Evolutionary conservation across 2,113 vertebrate genomes (phyloP).

Genomic region (Microcebus jonahi): DNA sequence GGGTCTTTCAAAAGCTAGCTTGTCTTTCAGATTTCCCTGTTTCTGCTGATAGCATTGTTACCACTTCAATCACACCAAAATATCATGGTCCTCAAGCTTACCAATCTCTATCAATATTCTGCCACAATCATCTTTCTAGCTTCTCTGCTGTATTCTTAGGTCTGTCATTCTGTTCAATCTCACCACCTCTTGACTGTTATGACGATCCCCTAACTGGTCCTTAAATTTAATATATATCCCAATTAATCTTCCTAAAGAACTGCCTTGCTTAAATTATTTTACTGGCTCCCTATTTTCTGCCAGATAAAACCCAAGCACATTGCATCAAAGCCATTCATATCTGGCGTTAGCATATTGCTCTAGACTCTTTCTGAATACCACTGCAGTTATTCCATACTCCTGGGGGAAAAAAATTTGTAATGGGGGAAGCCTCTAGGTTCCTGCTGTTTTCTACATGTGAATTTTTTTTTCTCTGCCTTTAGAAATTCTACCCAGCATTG

Average conservation of each 20-base stretch:
- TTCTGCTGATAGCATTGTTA: neutral
- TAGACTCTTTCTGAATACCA: neutral
- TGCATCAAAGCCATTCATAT: neutral
- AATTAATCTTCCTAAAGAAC: neutral
- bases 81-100: neutral
- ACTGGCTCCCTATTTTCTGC: neutral
- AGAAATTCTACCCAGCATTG: neutral
- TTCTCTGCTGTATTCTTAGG: neutral
- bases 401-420: neutral
- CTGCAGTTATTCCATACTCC: neutral
- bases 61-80: neutral
- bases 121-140: neutral
- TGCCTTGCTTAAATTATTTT: neutral
- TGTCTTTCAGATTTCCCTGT: neutral
- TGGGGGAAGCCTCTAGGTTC: rapidly evolving
- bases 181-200: neutral
- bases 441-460: neutral
- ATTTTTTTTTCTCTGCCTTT: neutral
- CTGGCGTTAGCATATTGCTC: neutral
- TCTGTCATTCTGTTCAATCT: neutral
- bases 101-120: neutral
- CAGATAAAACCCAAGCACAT: neutral
- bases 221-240: slow-evolving; percentile 1
- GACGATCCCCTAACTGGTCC: neutral
- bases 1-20: neutral